Evolutionary conservation across 2,113 vertebrate species (phyloP).

Genomic region (Columba livia): DNA sequence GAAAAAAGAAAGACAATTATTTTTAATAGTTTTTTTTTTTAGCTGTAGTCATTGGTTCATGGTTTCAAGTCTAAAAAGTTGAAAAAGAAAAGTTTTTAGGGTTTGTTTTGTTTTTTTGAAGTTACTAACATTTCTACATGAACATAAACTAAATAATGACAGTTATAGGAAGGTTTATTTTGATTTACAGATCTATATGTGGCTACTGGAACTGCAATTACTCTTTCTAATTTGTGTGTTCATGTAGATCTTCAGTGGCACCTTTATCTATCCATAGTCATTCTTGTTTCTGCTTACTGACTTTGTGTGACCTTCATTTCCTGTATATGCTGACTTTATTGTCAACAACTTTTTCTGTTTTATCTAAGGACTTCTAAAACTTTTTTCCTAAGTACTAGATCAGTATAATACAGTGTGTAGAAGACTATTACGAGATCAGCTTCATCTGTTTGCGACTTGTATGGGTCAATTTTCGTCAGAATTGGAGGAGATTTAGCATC

Average conservation of each 20-base stretch:
- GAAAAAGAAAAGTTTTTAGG: not conserved
- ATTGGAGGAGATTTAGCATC: not conserved
- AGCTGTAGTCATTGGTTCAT: not conserved
- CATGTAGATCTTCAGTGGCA: not conserved
- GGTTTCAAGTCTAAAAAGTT: not conserved
- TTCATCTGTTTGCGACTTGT: not conserved
- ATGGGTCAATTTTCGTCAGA: not conserved
- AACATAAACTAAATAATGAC: not conserved
- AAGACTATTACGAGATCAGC: not conserved
- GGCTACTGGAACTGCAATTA: not conserved
- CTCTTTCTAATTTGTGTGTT: not conserved
- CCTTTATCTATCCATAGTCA: not conserved
- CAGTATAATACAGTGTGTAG: rapidly evolving
- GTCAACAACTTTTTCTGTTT: not conserved
- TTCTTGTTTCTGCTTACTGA: not conserved
- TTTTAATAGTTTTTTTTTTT: not conserved
- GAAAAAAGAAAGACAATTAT: not conserved
- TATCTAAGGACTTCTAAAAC: not conserved
- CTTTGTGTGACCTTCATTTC: not conserved
- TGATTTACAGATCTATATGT: not conserved
- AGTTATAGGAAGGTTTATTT: no score
- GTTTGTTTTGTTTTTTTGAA: not conserved
- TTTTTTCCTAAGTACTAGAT: not conserved
- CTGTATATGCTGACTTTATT: not conserved
- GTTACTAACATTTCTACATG: not conserved